Conservation (phyloP, 2,888 invertebrate species). For the Allacma fusca region DNA sequence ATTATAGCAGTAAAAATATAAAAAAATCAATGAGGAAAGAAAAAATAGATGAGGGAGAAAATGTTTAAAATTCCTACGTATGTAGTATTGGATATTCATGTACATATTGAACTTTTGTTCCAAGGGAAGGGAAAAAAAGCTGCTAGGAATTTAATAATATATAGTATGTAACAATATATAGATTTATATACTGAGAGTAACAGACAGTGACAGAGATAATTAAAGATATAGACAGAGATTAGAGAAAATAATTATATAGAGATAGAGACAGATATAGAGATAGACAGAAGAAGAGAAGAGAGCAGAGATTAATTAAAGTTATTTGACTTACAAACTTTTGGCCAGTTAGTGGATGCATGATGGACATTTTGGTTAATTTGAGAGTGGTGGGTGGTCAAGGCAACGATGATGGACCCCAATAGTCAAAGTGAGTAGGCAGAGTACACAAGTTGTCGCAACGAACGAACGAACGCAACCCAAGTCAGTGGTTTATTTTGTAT, state of each 20-base stretch:
- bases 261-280: conserved; percentile 3
- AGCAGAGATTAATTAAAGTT: conserved; percentile 35
- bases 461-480: conserved; percentile 45
- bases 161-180: no score
- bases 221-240: not conserved
- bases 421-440: conserved; percentile 40
- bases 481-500: conserved; percentile 46
- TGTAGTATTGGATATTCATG: no score
- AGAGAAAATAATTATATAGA: not conserved
- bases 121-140: no score
- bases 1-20: no score
- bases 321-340: conserved; percentile 47
- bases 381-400: conserved; percentile 41
- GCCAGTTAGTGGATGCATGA: conserved; percentile 44
- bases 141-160: no score
- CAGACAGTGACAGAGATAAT: not conserved
- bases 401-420: conserved; percentile 49
- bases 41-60: no score
- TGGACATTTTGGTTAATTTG: conserved; percentile 41
- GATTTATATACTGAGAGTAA: not conserved
- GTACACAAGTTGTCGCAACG: conserved; percentile 29
- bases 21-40: no score
- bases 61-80: no score
- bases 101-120: no score
- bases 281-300: conserved; percentile 25